Base-by-base conservation (phyloP, 2,888 invertebrate species). In the Apotomis turbidana region DNA sequence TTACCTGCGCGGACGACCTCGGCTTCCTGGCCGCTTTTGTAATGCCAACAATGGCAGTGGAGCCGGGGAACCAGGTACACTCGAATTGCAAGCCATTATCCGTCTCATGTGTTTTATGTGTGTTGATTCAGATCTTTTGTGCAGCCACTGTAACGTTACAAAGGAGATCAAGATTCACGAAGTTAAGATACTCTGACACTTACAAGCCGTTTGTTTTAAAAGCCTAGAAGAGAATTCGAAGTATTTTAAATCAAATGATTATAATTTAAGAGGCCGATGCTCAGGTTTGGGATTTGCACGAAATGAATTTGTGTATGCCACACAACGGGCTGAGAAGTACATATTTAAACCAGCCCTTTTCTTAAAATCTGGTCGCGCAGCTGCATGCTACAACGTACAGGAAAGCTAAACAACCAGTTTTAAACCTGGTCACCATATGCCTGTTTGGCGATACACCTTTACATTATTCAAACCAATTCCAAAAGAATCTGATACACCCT, bases 351-450 rank as follows among this genome's bases (percentile, higher is more conserved):
- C 55, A 38, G 54, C 52, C 38, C 67, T 55, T 71, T 55, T 52
- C 62, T 67, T 78, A 80, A 85, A 86, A 85, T 86, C 83, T 84
- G 76, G 76, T 79, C 77, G 78, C 78, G 80, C 81, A 82, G 77
- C 83, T 79, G 80, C 80, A 77, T 76, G 86, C 84, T 79, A 75
- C 81, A 81, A 78, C 76, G 75, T 79, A 80, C 81, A 81, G 83
- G 83, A 82, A 81, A 80, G 78, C 79, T 80, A 63, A 58, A 68
- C 71, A 90, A 91, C 90, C 88, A 89, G 91, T 91, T 91, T 87
- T 76, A 75, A 84, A 89, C 83, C 87, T 89, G 88, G 88, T 80
- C 77, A 75, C 76, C 74, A 77, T 78, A 78, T 81, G 77, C 74
- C 64, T 15, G 55, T 52, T 49, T n/a, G 59, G 41, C 46, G n/a